Percentiles rank a stretch among this genome's conserved stretches.
These are phyloP conservation scores for Periphyllus acericola DNA, from an alignment of 2,888 invertebrate species.

Conservation along the genomic window DNA sequence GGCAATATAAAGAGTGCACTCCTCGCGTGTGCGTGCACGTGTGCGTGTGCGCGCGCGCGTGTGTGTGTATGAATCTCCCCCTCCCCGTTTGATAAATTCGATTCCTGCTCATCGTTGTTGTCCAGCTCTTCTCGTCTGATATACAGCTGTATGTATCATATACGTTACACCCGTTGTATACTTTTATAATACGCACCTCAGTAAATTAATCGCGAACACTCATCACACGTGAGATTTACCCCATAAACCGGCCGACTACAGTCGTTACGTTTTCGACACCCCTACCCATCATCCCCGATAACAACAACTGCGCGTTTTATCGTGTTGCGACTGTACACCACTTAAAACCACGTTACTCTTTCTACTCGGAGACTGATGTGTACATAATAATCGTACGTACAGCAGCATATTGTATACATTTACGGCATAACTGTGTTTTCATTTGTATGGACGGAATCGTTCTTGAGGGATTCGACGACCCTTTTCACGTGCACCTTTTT, in stretches of 20 bases:
- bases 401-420: no score
- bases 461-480: neutral
- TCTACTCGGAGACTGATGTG: neutral
- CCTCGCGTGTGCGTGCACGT: neutral
- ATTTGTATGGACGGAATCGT: neutral
- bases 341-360: neutral
- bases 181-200: neutral
- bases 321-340: neutral
- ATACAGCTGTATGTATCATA: neutral
- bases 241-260: no score
- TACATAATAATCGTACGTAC: no score
- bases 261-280: no score
- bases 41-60: no score
- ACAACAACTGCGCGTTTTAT: no score
- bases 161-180: no score
- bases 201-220: no score
- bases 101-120: neutral
- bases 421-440: neutral
- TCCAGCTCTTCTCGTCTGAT: neutral
- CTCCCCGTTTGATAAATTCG: neutral
- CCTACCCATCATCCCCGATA: no score
- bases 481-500: neutral
- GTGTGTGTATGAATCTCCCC: neutral
- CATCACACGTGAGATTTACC: no score
- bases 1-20: conserved; percentile 36